Evolutionary conservation across 2,888 invertebrate genomes (phyloP).

Genomic region (Tipula helvola): DNA sequence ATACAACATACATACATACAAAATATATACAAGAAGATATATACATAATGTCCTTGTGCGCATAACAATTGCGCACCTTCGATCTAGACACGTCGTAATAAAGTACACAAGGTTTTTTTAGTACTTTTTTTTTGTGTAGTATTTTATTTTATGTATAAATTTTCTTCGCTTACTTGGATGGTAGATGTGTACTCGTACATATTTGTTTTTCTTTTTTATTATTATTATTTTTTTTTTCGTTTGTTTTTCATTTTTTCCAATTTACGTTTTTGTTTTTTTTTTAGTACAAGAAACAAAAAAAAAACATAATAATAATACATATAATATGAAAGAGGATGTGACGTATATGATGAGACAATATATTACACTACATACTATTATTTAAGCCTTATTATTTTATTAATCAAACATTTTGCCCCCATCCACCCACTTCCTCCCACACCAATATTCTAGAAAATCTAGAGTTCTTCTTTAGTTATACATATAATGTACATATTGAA

Average conservation of each 20-base stretch:
- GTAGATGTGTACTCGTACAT: background rate
- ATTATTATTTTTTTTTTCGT: background rate
- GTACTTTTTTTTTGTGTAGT: background rate
- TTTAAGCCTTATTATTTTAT: background rate
- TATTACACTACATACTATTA: background rate
- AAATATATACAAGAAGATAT: background rate
- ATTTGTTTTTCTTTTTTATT: background rate
- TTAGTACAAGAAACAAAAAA: background rate
- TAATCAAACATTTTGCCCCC: background rate
- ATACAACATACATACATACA: background rate
- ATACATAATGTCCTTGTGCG: constrained; percentile 17
- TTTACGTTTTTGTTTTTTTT: background rate
- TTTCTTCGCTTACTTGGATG: background rate
- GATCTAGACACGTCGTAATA: constrained; percentile 14
- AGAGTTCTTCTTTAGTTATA: background rate
- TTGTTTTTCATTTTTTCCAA: background rate
- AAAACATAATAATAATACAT: background rate
- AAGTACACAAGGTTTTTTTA: constrained; percentile 8
- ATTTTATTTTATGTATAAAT: background rate
- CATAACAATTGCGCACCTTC: constrained; percentile 26
- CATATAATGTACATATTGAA: background rate
- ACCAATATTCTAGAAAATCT: background rate
- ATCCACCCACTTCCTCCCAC: no score
- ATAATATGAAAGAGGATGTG: background rate
- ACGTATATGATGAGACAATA: background rate